A percentile compares a stretch with the other conserved stretches of the same genome.
These are phyloP conservation scores for Eupithecia tripunctaria DNA, from an alignment of 2,888 invertebrate genomes.

Conservation along the genomic window DNA sequence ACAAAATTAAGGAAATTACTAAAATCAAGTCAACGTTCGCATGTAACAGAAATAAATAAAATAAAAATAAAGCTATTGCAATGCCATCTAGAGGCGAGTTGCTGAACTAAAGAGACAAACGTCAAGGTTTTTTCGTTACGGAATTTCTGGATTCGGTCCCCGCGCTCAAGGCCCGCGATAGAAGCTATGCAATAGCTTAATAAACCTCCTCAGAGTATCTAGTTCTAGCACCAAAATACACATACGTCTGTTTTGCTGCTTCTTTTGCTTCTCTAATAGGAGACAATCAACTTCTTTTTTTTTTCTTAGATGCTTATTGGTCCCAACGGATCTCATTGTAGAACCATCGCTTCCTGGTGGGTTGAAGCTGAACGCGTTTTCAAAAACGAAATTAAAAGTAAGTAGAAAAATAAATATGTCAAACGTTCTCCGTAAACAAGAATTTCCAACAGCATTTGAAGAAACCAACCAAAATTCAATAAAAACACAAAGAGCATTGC, in stretches of 20 bases:
- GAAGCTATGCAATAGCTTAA: no score
- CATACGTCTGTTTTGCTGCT: not conserved
- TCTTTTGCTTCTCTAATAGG: not conserved
- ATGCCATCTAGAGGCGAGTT: no score
- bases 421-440: not conserved
- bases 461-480: slow-evolving; percentile 27
- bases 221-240: no score
- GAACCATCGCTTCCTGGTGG: not conserved
- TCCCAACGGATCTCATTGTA: not conserved
- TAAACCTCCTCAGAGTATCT: no score
- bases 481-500: slow-evolving; percentile 28
- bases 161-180: no score
- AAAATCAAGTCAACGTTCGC: no score
- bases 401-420: not conserved
- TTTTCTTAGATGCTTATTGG: not conserved
- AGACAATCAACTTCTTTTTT: not conserved
- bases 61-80: no score
- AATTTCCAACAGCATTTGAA: slow-evolving; percentile 13
- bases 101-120: no score
- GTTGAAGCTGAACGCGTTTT: not conserved
- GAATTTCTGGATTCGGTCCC: no score
- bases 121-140: no score
- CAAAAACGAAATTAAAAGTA: not conserved
- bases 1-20: no score
- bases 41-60: no score